Percentiles rank a stretch among this genome's conserved stretches.
Evolutionary conservation across 2,888 invertebrate species (phyloP).

Genomic region (Actias luna): DNA sequence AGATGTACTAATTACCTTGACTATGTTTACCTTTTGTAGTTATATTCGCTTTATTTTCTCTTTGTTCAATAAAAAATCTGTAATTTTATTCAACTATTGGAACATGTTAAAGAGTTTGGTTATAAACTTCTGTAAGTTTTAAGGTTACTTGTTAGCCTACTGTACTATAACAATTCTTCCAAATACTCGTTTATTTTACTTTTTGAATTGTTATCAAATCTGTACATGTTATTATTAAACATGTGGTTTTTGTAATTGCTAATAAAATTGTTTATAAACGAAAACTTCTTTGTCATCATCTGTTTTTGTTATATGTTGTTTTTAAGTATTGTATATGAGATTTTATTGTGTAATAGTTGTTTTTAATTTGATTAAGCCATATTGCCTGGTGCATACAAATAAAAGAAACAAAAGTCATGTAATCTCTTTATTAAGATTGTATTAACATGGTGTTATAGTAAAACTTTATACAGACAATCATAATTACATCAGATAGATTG

Average conservation of each 20-base stretch:
- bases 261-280: neutral
- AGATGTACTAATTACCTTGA: neutral
- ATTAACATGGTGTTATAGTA: conserved; percentile 1
- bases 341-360: neutral
- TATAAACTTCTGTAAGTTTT: no score
- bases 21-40: no score
- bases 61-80: no score
- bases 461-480: conserved; percentile 37
- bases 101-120: no score
- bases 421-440: conserved; percentile 1
- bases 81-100: no score
- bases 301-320: neutral
- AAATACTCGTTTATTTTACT: neutral
- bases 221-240: neutral
- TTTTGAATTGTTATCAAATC: neutral
- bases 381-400: neutral
- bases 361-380: no score
- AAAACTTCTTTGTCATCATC: neutral
- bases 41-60: no score
- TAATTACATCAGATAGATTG: conserved; percentile 75
- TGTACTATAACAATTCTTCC: neutral
- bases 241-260: neutral
- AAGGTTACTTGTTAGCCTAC: no score
- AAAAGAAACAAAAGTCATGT: neutral
- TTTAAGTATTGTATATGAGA: neutral